Percentiles rank a stretch among this genome's conserved stretches.
phyloP scores from a whole-genome alignment of 2,113 vertebrate species.

The Toxostoma redivivum region DNA sequence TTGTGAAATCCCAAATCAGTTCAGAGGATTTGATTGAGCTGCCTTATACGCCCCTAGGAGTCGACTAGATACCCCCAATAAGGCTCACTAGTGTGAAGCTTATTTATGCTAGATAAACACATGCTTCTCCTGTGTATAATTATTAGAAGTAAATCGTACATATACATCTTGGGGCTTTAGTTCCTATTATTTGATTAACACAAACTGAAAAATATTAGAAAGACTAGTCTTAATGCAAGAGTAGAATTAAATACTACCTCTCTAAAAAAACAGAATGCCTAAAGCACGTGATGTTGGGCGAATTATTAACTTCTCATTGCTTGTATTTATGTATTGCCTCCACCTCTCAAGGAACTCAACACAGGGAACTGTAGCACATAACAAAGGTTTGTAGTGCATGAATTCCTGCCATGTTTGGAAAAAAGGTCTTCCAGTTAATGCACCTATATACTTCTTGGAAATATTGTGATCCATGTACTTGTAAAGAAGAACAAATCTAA shows the following conservation, averaged over 20 bases:
- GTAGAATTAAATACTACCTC: not conserved
- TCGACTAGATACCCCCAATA: not conserved
- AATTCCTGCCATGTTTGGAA: not conserved
- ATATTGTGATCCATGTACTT: not conserved
- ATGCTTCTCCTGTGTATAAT: not conserved
- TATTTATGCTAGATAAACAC: not conserved
- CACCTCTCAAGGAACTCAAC: not conserved
- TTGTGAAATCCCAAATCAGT: not conserved
- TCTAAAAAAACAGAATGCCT: not conserved
- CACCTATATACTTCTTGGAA: not conserved
- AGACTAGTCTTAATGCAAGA: not conserved
- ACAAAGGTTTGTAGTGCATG: not conserved
- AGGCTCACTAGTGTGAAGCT: not conserved
- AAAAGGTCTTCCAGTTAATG: not conserved
- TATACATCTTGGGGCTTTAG: not conserved
- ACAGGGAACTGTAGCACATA: not conserved
- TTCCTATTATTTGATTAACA: not conserved
- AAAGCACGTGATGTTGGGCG: not conserved
- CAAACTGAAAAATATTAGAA: not conserved
- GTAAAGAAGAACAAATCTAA: not conserved
- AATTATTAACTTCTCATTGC: not conserved
- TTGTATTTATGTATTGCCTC: not conserved
- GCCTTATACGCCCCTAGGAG: not conserved
- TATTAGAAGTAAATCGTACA: not conserved
- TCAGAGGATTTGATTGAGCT: not conserved